Base-by-base conservation (phyloP, 2,888 invertebrate species). In the Hypolimnas misippus region DNA sequence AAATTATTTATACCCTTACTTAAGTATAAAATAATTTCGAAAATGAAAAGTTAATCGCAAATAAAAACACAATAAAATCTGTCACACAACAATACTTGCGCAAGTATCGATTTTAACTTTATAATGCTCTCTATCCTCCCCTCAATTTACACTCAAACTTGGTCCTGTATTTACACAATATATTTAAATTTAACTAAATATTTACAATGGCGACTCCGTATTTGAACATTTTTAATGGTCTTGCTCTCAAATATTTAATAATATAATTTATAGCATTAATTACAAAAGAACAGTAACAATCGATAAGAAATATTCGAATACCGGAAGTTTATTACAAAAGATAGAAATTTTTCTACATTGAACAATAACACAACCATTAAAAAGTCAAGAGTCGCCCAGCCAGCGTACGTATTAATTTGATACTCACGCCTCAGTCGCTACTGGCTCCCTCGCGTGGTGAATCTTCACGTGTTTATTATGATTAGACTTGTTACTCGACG, bases 381-480 rank as follows among this genome's bases (percentile, higher is more conserved):
- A 21, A 25, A 29, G 1, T 51, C 42, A 19, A 49, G 53, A 46
- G 42, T 44, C 44, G 10, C 33, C 49, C 6, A 17, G 16, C 17
- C 21, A 16, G 40, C 16, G 40, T 40, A 2, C 16, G 21, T 46
- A 5, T 25, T 7, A 17, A 25, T 7, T 25, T 12, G 19, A 19
- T 12, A 42, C 61, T 55, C 93, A 96, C 83, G 95, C 95, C 79
- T 97, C 97, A 7, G 97, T 96, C 71, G 96, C 97, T 69, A 97
- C 95, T 38, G 97, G 96, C 83, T 97, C 97, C 57, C 97, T 92
- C 56, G 97, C 97, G 87, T 97, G 97, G 84, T 97, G 97, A 74
- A 97, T 97, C 87, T 96, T 95, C 63, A 97, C 94, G 84, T 97
- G 97, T 83, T 97, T 97, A 77, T 97, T 97, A 78, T 97, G 97